Conservation (phyloP, 92 coral and sea anemone species). For the Zoanthus sociatus region DNA sequence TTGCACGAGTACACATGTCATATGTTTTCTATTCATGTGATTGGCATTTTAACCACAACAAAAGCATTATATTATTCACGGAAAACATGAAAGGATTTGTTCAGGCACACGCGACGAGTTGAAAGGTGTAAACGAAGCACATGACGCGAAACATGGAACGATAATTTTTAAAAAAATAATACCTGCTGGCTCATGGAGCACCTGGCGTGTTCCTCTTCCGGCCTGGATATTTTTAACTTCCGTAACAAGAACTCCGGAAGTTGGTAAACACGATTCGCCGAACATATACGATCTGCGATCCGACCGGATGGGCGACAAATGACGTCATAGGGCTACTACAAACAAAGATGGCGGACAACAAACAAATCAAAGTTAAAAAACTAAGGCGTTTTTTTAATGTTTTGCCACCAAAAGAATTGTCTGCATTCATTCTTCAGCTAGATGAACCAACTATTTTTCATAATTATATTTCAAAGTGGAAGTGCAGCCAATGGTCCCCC, state of each 20-base stretch:
- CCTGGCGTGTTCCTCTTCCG: no score
- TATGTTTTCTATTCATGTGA: no score
- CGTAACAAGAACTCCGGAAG: not conserved
- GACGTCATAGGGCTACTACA: conserved; percentile 25
- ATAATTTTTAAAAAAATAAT: no score
- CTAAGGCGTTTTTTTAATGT: conserved; percentile 8
- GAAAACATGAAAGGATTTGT: no score
- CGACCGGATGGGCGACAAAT: conserved; percentile 24
- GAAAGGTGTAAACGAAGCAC: no score
- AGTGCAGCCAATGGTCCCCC: conserved; percentile 83
- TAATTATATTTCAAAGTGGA: conserved; percentile 74
- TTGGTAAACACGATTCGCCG: not conserved
- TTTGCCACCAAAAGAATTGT: conserved; percentile 22
- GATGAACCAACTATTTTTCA: conserved; percentile 73
- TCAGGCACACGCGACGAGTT: no score
- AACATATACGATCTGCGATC: no score
- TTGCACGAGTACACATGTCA: no score
- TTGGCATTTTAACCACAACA: no score
- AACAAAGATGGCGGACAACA: conserved; percentile 44
- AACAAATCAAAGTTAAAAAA: not conserved
- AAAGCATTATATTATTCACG: no score
- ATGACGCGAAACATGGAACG: no score
- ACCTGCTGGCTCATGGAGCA: no score
- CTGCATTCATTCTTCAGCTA: conserved; percentile 27
- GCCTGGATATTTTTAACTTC: not conserved